Evolutionary conservation across 1,140 invertebrate species (phyloP).

Genomic region (Rhagoletis pomonella): DNA sequence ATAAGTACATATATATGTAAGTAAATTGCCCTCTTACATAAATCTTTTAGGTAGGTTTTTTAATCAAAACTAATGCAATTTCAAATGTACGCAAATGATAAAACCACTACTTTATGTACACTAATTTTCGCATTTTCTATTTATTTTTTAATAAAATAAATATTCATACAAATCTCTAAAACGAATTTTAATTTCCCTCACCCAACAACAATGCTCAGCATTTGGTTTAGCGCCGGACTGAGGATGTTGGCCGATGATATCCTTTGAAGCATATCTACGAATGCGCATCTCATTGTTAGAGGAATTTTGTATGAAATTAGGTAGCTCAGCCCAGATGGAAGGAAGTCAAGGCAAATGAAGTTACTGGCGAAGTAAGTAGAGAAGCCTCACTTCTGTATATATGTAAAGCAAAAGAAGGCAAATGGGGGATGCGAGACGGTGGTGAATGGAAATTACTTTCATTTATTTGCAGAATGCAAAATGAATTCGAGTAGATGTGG

Average conservation of each 20-base stretch:
- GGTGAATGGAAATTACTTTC: slow-evolving; percentile 29
- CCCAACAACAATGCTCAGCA: not conserved
- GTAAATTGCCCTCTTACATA: not conserved
- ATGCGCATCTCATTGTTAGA: slow-evolving; percentile 39
- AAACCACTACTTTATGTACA: slow-evolving; percentile 41
- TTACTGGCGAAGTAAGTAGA: not conserved
- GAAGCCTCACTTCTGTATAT: not conserved
- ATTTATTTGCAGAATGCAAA: slow-evolving; percentile 24
- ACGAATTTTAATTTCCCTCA: slow-evolving; percentile 41
- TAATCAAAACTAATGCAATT: not conserved
- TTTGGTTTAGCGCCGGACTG: not conserved
- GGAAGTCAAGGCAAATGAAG: not conserved
- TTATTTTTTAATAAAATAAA: slow-evolving; percentile 41
- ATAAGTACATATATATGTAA: no score
- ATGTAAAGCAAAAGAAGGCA: not conserved
- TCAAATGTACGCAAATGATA: slow-evolving; percentile 5
- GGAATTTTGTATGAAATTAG: not conserved
- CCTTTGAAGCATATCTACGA: slow-evolving; percentile 5
- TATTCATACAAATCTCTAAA: slow-evolving; percentile 47
- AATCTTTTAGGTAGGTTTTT: not conserved
- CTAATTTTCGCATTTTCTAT: not conserved
- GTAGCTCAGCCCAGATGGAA: not conserved
- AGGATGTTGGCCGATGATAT: not conserved
- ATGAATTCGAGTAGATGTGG: not conserved
- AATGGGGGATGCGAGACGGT: not conserved